Evolutionary conservation across 2,113 vertebrate species (phyloP).

Genomic region (Amblyopsis rosae): DNA sequence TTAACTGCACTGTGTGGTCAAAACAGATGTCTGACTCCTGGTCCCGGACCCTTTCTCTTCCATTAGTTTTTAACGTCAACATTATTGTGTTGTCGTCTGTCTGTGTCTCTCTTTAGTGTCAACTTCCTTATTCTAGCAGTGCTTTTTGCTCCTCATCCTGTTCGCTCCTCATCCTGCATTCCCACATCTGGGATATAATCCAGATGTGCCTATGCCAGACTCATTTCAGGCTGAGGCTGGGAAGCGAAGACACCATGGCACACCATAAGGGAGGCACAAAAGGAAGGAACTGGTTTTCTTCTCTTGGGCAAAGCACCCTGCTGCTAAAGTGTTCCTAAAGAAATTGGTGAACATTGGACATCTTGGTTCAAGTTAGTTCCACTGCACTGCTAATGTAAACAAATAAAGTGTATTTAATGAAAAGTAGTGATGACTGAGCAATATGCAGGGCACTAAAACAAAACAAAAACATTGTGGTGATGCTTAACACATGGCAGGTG

Average conservation of each 20-base stretch:
- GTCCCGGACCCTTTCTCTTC: slow-evolving; percentile 1
- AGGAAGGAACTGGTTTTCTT: no score
- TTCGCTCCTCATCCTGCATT: neutral
- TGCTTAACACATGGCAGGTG: neutral
- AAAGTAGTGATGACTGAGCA: no score
- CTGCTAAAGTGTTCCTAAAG: no score
- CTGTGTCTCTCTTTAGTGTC: neutral
- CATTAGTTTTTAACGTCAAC: neutral
- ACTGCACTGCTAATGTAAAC: no score
- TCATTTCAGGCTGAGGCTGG: neutral
- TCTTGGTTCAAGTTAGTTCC: no score
- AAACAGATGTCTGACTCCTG: no score
- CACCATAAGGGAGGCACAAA: neutral
- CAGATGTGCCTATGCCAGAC: neutral
- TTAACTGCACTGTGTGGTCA: no score
- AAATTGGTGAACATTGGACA: no score
- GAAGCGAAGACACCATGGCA: neutral
- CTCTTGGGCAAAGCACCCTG: no score
- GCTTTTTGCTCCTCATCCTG: neutral
- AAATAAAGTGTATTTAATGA: no score
- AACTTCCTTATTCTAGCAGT: slow-evolving; percentile 1
- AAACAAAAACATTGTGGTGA: neutral
- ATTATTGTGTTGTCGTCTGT: neutral
- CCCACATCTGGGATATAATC: neutral
- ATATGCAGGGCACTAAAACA: no score